Percentiles rank a stretch among this genome's conserved stretches.
Conservation (phyloP, 1,140 invertebrate species). For the Aphidius gifuensis region DNA sequence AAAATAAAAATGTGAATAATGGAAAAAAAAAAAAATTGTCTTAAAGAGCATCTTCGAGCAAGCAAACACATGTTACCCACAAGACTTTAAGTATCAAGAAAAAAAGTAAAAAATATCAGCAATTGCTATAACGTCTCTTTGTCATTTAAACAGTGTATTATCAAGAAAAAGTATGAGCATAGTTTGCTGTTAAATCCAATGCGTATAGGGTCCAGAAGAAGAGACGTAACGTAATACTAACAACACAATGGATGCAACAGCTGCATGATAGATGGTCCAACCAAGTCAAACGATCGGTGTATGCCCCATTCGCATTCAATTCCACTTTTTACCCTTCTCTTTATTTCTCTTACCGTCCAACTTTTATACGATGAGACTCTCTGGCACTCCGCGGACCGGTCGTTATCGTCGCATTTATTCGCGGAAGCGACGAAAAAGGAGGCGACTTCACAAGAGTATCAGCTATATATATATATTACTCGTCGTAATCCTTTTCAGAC, state of each 20-base stretch:
- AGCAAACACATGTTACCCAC: no score
- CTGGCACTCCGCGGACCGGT: slow-evolving; percentile 31
- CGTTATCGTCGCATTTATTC: slow-evolving; percentile 38
- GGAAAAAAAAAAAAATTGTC: no score
- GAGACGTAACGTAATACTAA: slow-evolving; percentile 49
- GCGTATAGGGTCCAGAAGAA: slow-evolving; percentile 8
- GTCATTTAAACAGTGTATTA: no score
- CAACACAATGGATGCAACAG: slow-evolving; percentile 55
- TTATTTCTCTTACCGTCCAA: slow-evolving; percentile 21
- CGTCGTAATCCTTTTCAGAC: slow-evolving; percentile 3
- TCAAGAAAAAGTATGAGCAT: no score
- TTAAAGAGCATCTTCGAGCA: no score
- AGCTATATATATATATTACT: slow-evolving; percentile 14
- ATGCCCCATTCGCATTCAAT: slow-evolving; percentile 29
- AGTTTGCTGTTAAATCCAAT: no score
- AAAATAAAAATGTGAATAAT: no score
- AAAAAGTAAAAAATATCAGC: no score
- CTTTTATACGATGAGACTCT: slow-evolving; percentile 16
- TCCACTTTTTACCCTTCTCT: slow-evolving; percentile 33
- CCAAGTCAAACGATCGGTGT: slow-evolving; percentile 25
- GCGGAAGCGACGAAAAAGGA: slow-evolving; percentile 34
- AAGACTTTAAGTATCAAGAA: no score
- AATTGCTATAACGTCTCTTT: no score
- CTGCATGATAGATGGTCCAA: slow-evolving; percentile 52
- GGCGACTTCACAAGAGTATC: slow-evolving; percentile 9